Conservation (phyloP, 2,888 invertebrate genomes). For the Ormyrus rosae region DNA sequence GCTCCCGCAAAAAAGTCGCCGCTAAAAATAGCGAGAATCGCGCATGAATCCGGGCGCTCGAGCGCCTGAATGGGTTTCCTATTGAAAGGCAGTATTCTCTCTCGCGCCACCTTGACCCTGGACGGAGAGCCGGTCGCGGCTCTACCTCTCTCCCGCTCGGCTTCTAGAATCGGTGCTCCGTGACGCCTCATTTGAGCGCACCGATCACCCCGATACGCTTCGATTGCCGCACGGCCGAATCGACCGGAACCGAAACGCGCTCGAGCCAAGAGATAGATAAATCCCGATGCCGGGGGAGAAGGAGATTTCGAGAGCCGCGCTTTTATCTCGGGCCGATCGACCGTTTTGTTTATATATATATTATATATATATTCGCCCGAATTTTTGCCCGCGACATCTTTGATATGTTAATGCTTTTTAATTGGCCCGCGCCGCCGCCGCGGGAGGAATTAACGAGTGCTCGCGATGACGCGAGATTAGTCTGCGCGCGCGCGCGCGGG, state of each 20-base stretch:
- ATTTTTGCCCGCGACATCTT: background rate
- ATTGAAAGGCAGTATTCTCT: background rate
- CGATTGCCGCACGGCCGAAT: background rate
- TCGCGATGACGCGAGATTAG: too few species aligned
- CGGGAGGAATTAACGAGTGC: background rate
- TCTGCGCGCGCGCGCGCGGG: background rate
- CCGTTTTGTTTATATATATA: background rate
- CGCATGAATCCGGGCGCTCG: too few species aligned
- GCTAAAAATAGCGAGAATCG: too few species aligned
- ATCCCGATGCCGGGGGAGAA: conserved; percentile 6
- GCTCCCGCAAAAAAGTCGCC: too few species aligned
- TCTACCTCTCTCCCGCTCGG: background rate
- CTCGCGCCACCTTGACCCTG: conserved; percentile 34
- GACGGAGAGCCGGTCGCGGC: background rate
- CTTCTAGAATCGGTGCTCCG: background rate
- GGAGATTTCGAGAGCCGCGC: background rate
- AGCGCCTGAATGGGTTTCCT: too few species aligned
- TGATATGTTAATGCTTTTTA: background rate
- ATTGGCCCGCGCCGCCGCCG: background rate
- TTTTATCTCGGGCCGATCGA: background rate
- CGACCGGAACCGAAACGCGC: conserved; percentile 8
- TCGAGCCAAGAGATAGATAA: conserved; percentile 7
- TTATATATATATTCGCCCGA: background rate
- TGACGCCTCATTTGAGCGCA: conserved; percentile 36
- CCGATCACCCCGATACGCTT: conserved; percentile 47